A percentile compares a stretch with the other conserved stretches of the same genome.
Conservation (phyloP, 2,888 invertebrate genomes). For the Cantharis flavilabris region DNA sequence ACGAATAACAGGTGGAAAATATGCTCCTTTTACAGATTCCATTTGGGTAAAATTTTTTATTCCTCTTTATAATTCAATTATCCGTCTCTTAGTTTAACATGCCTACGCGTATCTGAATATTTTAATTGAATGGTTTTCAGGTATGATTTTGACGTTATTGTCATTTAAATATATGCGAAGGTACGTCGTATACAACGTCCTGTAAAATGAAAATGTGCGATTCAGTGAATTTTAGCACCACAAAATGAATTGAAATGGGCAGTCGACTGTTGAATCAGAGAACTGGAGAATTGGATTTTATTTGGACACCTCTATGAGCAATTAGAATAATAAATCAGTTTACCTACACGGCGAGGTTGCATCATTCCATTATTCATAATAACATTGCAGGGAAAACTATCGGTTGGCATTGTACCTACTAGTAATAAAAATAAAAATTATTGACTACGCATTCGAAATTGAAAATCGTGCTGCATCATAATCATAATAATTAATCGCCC, state of each 20-base stretch:
- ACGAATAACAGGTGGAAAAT: conserved; percentile 50
- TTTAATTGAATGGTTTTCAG: neutral
- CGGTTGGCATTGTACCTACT: neutral
- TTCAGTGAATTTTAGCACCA: conserved; percentile 23
- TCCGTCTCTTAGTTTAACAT: conserved; percentile 10
- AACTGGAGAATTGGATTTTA: conserved; percentile 44
- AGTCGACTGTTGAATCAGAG: conserved; percentile 41
- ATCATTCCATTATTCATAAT: conserved; percentile 20
- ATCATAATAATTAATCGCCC: neutral
- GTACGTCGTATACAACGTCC: conserved; percentile 11
- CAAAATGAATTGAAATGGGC: conserved; percentile 31
- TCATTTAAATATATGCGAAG: conserved; percentile 3
- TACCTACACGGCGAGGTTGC: conserved; percentile 23
- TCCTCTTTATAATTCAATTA: conserved; percentile 40
- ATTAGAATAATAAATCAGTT: conserved; percentile 36
- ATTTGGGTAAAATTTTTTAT: conserved; percentile 50
- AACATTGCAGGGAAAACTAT: conserved; percentile 9
- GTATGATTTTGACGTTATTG: conserved; percentile 3
- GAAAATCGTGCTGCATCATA: neutral
- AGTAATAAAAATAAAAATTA: neutral
- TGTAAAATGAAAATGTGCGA: conserved; percentile 28
- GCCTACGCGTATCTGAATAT: neutral
- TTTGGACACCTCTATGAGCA: conserved; percentile 40
- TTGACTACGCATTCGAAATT: neutral
- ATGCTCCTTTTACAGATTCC: conserved; percentile 48